Evolutionary conservation across 2,113 vertebrate species (phyloP).

Genomic region (Salvelinus sp.): DNA sequence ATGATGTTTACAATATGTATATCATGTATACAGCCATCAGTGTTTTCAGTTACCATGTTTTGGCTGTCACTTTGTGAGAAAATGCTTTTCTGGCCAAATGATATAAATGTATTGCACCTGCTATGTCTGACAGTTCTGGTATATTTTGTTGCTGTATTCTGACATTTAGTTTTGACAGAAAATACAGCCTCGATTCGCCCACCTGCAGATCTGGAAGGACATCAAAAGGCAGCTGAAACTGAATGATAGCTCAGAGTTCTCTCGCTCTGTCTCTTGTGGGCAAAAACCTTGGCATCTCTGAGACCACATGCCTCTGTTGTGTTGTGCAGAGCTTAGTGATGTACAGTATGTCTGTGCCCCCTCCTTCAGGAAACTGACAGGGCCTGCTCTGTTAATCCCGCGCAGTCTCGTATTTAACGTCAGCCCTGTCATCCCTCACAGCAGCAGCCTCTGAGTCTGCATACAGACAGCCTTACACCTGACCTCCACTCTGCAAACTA

Average conservation of each 20-base stretch:
- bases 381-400: slow-evolving; percentile 6
- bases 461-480: slow-evolving; percentile 22
- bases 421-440: slow-evolving; percentile 14
- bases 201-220: slow-evolving; percentile 48
- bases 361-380: slow-evolving; percentile 2
- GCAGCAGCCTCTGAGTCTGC: slow-evolving; percentile 6
- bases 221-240: slow-evolving; percentile 32
- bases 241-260: slow-evolving; percentile 25
- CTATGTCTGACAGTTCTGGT: slow-evolving; percentile 41
- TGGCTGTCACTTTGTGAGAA: background rate
- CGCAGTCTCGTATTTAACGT: slow-evolving; percentile 22
- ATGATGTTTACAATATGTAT: no score
- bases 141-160: slow-evolving; percentile 36
- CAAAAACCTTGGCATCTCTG: slow-evolving; percentile 20
- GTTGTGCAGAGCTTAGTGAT: slow-evolving; percentile 16
- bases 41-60: background rate
- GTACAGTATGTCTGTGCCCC: slow-evolving; percentile 12
- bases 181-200: slow-evolving; percentile 30
- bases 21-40: background rate
- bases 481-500: background rate
- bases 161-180: slow-evolving; percentile 35
- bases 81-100: background rate
- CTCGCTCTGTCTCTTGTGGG: no score
- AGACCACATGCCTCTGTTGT: slow-evolving; percentile 13
- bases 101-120: slow-evolving; percentile 30